Evolutionary conservation across 2,888 invertebrate genomes (phyloP), one percentile per base, ranked within the genome.

Genomic region (Eutolmus rufibarbis): DNA sequence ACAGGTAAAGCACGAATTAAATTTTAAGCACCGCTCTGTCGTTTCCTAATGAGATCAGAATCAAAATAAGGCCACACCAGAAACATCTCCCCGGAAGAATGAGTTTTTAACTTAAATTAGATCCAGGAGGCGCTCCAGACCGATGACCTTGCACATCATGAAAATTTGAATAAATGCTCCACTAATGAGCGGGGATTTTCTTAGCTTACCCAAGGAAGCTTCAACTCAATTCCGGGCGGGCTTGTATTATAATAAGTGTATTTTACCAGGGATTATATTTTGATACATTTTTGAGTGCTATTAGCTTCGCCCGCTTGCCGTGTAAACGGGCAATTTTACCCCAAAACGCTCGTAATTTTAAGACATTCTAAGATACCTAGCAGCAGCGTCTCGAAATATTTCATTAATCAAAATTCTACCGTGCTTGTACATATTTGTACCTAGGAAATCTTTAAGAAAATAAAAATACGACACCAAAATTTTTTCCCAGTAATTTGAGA

Each of bases 181-280:
- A 31, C 56, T 81, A 81, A 81, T 81, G 81, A 81, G 34, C 5
- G 5, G n/a, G 81, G 81, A 81, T 81, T 81, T 81, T 14, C 51
- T 31, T 16, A 28, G n/a, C 51, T 46, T 81, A 56, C 51, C 9
- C 28, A 14, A 14, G 16, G 51, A 16, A 46, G 51, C 46, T 81
- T 81, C 81, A 28, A 51, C 81, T 16, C 34, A 81, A 56, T 19
- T 46, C 56, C 12, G 14, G 19, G 16, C 34, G 81, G 14, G 81
- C 51, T 34, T 34, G 31, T 81, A n/a, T n/a, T n/a, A n/a, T n/a
- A 51, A 81, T 81, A 81, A 81, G 81, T 81, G 56, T 81, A 81
- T 81, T 81, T 56, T 81, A 51, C 14, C 5, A 51, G n/a, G 81
- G 56, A 81, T 81, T 56, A 81, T 81, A 31, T 81, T 23, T 19